phyloP scores from a whole-genome alignment of 2,797 vertebrate genomes.

The Gastrophryne carolinensis region DNA sequence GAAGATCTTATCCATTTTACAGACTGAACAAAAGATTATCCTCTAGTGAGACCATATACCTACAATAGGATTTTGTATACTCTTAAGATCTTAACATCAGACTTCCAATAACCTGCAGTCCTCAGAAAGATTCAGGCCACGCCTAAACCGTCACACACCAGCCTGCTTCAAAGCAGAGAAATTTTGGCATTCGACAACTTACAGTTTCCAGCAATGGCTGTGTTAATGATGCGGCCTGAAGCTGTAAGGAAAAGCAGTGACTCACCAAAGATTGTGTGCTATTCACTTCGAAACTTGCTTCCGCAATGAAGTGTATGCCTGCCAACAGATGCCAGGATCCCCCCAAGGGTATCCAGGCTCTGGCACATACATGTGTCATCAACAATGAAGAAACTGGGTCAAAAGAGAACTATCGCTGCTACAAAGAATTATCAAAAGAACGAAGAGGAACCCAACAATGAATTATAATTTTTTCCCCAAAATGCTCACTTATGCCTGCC shows the following conservation, averaged over 20 bases:
- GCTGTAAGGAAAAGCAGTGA: not conserved
- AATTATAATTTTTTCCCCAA: too few species aligned
- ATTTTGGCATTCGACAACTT: not conserved
- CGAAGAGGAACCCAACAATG: too few species aligned
- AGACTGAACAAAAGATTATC: too few species aligned
- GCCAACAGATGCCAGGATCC: slow-evolving; percentile 7
- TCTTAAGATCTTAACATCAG: too few species aligned
- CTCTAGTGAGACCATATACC: too few species aligned
- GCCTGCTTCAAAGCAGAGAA: not conserved
- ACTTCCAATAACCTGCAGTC: too few species aligned
- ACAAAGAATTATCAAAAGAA: too few species aligned
- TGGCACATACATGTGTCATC: not conserved
- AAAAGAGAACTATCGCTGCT: too few species aligned
- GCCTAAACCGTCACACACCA: not conserved
- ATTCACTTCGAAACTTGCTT: slow-evolving; percentile 4
- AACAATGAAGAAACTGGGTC: slow-evolving; percentile 3
- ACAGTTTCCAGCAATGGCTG: not conserved
- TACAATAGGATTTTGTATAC: too few species aligned
- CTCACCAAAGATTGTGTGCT: not conserved
- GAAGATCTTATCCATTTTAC: too few species aligned
- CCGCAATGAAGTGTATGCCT: not conserved
- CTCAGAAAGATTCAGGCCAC: too few species aligned
- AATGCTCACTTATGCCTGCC: too few species aligned
- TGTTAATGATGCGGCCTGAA: slow-evolving; percentile 1
- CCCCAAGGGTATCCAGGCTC: slow-evolving; percentile 2